These are phyloP conservation scores for Nerophis ophidion DNA, from an alignment of 2,113 vertebrate genomes.

Conservation along the genomic window DNA sequence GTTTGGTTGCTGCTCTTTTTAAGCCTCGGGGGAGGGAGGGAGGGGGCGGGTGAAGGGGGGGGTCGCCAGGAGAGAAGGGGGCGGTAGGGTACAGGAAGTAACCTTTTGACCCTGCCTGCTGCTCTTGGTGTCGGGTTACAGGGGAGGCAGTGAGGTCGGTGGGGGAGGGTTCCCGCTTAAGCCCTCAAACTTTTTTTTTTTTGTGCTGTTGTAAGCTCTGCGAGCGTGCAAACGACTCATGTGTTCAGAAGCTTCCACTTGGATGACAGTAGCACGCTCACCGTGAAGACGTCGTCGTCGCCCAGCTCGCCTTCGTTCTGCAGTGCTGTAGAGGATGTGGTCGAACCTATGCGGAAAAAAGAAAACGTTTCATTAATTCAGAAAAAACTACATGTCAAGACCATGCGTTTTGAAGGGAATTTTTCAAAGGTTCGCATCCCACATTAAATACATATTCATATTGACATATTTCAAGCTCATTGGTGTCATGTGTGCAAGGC, in stretches of 20 bases:
- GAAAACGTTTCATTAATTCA: too few species aligned
- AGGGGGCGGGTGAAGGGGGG: neutral
- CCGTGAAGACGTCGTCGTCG: slow-evolving; percentile 96
- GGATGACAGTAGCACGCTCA: slow-evolving; percentile 55
- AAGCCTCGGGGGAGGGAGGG: slow-evolving; percentile 37
- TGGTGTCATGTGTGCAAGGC: too few species aligned
- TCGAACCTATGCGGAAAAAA: slow-evolving; percentile 79
- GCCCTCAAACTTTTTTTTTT: neutral
- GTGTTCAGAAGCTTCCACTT: neutral
- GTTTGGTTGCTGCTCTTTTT: slow-evolving; percentile 74
- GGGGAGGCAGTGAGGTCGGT: slow-evolving; percentile 13
- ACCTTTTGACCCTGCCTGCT: slow-evolving; percentile 91
- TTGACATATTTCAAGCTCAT: too few species aligned
- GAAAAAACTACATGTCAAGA: too few species aligned
- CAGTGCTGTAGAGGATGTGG: slow-evolving; percentile 94
- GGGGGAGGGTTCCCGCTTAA: neutral
- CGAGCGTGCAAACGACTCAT: neutral
- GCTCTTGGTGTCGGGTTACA: slow-evolving; percentile 72
- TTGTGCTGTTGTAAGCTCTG: neutral
- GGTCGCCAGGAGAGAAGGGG: slow-evolving; percentile 44
- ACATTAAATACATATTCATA: too few species aligned
- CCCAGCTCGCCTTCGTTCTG: slow-evolving; percentile 96
- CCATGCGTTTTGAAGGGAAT: too few species aligned
- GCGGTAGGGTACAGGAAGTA: slow-evolving; percentile 82
- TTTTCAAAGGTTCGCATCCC: too few species aligned